Base-by-base conservation (phyloP, 2,888 invertebrate species). In the Chrysotoxum bicinctum region DNA sequence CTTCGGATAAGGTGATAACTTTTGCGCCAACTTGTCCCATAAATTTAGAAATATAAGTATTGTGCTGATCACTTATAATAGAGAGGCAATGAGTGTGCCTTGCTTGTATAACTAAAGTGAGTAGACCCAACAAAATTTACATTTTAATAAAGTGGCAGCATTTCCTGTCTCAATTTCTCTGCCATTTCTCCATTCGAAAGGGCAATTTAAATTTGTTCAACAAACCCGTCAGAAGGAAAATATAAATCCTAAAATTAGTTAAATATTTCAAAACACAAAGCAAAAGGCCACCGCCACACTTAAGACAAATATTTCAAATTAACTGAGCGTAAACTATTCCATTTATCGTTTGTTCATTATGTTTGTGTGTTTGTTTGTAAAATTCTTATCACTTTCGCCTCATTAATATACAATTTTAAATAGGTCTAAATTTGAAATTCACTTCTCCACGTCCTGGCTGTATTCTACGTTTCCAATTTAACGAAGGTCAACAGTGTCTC, bases 241-340 rank as follows among this genome's bases (percentile, higher is more conserved):
- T 48, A 40, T 16, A 40, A 23, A 43, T 26, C 26, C 23, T 2
- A 16, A 40, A 60, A 26, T 40, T 40, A 26, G 40, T 26, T 19
- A 8, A 45, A 45, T 45, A 64, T 32, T 30, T 45, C 30, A 62
- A 16, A 62, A 62, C n/a, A 43, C 62, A 72, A 48, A 77, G 12
- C 10, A 52, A 54, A 48, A 69, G 73, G 48, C 32, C 45, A 48
- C 23, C 16, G 23, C 66, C 23, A 58, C 72, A 79, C 40, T 70
- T 12, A 6, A 54, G 37, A 19, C 21, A 79, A 64, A 69, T 52
- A 78, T 56, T 40, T 79, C 52, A 66, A 79, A 58, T 79, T 75
- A 84, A 84, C 83, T 84, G 83, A 79, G 66, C 79, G 79, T 70
- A 79, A 79, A 84, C 66, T 16, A 70, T 56, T 70, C 52, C 66